phyloP scores from a whole-genome alignment of 2,797 vertebrate genomes.

The Eospalax fontanierii region DNA sequence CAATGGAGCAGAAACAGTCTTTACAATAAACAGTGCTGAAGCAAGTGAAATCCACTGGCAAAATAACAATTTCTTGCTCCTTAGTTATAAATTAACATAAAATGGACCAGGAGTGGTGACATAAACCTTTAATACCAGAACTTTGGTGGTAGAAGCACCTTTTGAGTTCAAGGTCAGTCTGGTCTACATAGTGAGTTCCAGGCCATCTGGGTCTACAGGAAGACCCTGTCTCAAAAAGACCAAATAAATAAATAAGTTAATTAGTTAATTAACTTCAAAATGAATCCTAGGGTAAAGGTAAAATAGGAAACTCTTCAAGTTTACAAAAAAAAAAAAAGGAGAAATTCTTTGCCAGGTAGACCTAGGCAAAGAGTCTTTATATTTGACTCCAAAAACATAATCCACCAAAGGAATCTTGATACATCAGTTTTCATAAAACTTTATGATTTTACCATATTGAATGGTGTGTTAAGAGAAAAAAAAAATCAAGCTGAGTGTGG shows the following conservation, averaged over 20 bases:
- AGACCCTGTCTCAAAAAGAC: no score
- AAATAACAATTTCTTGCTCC: not conserved
- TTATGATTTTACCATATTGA: not conserved
- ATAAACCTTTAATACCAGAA: no score
- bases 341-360: not conserved
- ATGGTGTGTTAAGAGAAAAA: not conserved
- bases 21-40: not conserved
- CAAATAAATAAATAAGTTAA: no score
- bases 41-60: not conserved
- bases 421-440: not conserved
- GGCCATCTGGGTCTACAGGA: no score
- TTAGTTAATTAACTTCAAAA: no score
- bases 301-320: conserved; percentile 9
- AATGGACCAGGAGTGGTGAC: no score
- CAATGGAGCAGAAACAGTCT: not conserved
- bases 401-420: not conserved
- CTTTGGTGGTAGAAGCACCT: no score
- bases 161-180: no score
- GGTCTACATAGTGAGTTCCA: no score
- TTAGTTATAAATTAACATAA: not conserved
- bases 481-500: not conserved
- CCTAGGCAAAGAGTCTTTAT: no score
- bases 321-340: not conserved
- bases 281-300: not conserved
- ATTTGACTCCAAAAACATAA: not conserved